Base-by-base conservation (phyloP, 2,888 invertebrate genomes). In the Megalurothrips usitatus region DNA sequence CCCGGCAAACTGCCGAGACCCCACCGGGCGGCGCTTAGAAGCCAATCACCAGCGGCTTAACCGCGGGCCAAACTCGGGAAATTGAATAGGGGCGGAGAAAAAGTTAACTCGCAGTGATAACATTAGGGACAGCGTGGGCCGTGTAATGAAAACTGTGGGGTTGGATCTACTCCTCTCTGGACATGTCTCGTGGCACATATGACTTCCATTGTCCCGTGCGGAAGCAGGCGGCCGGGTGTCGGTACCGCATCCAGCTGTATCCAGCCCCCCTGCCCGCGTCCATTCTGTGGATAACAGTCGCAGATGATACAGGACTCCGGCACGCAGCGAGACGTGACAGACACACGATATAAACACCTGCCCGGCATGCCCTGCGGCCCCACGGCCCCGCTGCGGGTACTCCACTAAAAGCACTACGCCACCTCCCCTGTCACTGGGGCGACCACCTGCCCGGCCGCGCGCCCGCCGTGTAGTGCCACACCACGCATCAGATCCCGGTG, bases 301-400 rank as follows among this genome's bases (percentile, higher is more conserved):
- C 34, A 43, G 34, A 43, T 43, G 34, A 43, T 43, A 43, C 34
- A 43, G 34, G 34, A 43, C 34, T 43, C 34, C 6, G 34, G 34
- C 34, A 43, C 34, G 34, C 34, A 43, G 34, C 34, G 68, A 23
- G 12, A 26, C 68, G 68, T 75, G 68, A 75, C 68, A 75, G 68
- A 75, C 68, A 75, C 26, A 75, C 26, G 68, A 75, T 75, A 23
- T 26, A 23, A 75, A 75, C 68, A 75, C 68, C 68, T 75, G 68
- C 68, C 26, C 58, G 58, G 68, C 68, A 12, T 75, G 68, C 68
- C 58, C 17, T 58, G 17, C n/a, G n/a, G n/a, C n/a, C n/a, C n/a
- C n/a, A n/a, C n/a, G n/a, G n/a, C n/a, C n/a, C n/a, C n/a, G n/a
- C n/a, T n/a, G n/a, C n/a, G 58, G 58, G 58, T 58, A 58, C 58